Evolutionary conservation across 1,140 invertebrate genomes (phyloP).

Genomic region (Brachionus manjavacas): DNA sequence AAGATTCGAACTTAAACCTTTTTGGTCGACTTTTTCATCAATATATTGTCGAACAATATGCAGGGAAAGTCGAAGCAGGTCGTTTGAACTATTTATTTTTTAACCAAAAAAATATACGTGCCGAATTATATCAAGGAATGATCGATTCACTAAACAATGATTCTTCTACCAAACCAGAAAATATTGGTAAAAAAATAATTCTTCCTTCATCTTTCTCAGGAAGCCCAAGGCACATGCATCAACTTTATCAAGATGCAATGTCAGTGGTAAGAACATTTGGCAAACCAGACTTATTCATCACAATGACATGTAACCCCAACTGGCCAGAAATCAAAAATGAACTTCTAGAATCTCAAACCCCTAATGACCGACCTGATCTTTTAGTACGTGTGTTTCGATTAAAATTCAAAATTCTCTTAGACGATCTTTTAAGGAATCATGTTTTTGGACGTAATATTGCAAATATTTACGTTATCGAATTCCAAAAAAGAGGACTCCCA

Average conservation of each 20-base stretch:
- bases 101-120: conserved; percentile 25
- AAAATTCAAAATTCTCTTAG: conserved; percentile 58
- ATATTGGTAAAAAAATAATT: not conserved
- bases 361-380: conserved; percentile 56
- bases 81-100: conserved; percentile 45
- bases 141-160: not conserved
- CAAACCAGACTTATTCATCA: conserved; percentile 46
- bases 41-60: conserved; percentile 5
- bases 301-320: conserved; percentile 49
- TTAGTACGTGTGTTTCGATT: conserved; percentile 58
- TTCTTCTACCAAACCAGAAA: not conserved
- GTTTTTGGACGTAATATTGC: conserved; percentile 52
- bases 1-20: not conserved
- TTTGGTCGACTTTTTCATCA: not conserved
- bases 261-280: conserved; percentile 44
- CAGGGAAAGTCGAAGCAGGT: conserved; percentile 49
- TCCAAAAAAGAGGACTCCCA: conserved; percentile 60
- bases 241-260: conserved; percentile 44
- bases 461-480: conserved; percentile 58
- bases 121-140: not conserved
- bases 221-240: not conserved
- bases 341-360: conserved; percentile 47
- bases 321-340: conserved; percentile 52
- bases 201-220: conserved; percentile 7
- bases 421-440: conserved; percentile 52